A percentile compares a stretch with the other conserved stretches of the same genome.
Evolutionary conservation across 2,113 vertebrate species (phyloP).

Genomic region (Nymphicus hollandicus): DNA sequence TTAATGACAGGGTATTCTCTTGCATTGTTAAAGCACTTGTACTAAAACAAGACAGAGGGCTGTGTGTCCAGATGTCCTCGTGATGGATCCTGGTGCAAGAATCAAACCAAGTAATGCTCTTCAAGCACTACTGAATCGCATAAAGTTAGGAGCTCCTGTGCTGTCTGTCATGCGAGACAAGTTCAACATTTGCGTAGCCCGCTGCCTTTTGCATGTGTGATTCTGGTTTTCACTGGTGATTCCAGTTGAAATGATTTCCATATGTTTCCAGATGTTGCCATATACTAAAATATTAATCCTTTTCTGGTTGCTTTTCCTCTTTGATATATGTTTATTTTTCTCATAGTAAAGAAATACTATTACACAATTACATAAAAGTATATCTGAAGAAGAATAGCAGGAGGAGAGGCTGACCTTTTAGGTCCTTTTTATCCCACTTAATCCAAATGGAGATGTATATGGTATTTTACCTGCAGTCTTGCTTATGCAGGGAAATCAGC

Average conservation of each 20-base stretch:
- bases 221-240: neutral
- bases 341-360: neutral
- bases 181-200: neutral
- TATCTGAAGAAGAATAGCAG: neutral
- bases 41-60: neutral
- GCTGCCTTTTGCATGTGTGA: neutral
- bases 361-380: neutral
- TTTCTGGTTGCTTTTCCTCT: neutral
- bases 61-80: neutral
- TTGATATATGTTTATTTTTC: neutral
- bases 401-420: neutral
- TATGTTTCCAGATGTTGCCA: neutral
- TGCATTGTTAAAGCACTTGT: neutral
- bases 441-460: neutral
- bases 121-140: neutral
- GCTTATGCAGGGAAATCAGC: neutral
- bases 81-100: neutral
- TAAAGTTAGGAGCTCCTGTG: neutral
- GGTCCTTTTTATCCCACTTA: neutral
- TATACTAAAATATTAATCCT: neutral
- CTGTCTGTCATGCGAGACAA: neutral
- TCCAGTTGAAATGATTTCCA: neutral
- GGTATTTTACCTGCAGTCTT: neutral
- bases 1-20: neutral
- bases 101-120: neutral